A percentile compares a stretch with the other conserved stretches of the same genome.
These are phyloP conservation scores for Catocala sponsa DNA, from an alignment of 2,888 invertebrate genomes.

Conservation along the genomic window DNA sequence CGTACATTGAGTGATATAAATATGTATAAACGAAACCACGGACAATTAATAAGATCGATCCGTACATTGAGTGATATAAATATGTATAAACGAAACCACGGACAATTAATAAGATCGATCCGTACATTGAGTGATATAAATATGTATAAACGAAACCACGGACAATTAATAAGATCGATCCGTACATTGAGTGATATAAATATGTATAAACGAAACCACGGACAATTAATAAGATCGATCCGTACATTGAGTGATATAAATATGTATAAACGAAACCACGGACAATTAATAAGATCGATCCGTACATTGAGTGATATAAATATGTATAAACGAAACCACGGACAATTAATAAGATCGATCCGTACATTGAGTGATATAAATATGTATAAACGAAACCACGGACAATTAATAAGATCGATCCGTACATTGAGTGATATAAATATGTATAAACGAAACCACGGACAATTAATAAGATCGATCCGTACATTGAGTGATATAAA, in stretches of 20 bases:
- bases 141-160: too few species aligned
- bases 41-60: slow-evolving; percentile 8
- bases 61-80: neutral
- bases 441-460: too few species aligned
- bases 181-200: neutral
- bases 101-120: slow-evolving; percentile 8
- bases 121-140: neutral
- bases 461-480: slow-evolving; percentile 8
- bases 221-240: slow-evolving; percentile 8
- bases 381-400: too few species aligned
- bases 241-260: neutral
- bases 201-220: too few species aligned
- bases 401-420: slow-evolving; percentile 8
- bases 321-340: too few species aligned
- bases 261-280: too few species aligned
- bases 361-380: neutral
- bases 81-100: too few species aligned
- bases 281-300: slow-evolving; percentile 8
- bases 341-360: slow-evolving; percentile 8
- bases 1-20: neutral
- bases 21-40: too few species aligned
- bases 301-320: neutral
- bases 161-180: slow-evolving; percentile 8
- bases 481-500: neutral
- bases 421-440: neutral